Conservation (phyloP, 2,888 invertebrate genomes). For the Meliscaeva auricollis region DNA sequence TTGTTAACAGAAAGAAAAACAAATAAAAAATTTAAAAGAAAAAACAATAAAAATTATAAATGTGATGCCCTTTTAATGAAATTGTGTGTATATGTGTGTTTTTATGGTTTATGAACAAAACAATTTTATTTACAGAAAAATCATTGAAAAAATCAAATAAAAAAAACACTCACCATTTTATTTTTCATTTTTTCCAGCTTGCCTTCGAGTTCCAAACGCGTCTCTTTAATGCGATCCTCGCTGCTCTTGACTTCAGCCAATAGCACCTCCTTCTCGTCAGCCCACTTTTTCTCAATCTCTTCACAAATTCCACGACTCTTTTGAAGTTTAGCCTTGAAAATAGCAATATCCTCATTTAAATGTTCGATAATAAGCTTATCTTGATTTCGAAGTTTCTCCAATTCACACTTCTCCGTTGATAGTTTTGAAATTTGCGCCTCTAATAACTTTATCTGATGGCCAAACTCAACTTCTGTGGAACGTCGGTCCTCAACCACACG, state of each 20-base stretch:
- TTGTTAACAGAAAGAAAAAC: too few species aligned
- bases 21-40: too few species aligned
- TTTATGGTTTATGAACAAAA: conserved; percentile 5
- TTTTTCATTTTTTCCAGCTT: conserved; percentile 92
- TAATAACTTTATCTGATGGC: conserved; percentile 73
- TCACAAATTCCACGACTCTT: conserved; percentile 77
- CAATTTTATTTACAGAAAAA: too few species aligned
- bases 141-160: neutral
- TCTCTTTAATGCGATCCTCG: conserved; percentile 82
- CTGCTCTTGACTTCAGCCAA: conserved; percentile 76
- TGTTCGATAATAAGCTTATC: conserved; percentile 76
- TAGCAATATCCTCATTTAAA: conserved; percentile 80
- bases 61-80: conserved; percentile 75
- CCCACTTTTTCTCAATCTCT: conserved; percentile 76
- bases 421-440: conserved; percentile 67
- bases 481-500: conserved; percentile 61
- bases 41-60: conserved; percentile 33
- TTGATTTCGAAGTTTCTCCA: conserved; percentile 74
- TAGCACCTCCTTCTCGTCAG: conserved; percentile 79
- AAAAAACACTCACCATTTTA: conserved; percentile 89
- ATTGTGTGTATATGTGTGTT: conserved; percentile 17
- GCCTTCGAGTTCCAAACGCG: conserved; percentile 87
- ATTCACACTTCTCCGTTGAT: conserved; percentile 43
- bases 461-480: conserved; percentile 63
- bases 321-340: conserved; percentile 82